Conservation (phyloP, 2,113 vertebrate species). For the Ageneiosus marmoratus region DNA sequence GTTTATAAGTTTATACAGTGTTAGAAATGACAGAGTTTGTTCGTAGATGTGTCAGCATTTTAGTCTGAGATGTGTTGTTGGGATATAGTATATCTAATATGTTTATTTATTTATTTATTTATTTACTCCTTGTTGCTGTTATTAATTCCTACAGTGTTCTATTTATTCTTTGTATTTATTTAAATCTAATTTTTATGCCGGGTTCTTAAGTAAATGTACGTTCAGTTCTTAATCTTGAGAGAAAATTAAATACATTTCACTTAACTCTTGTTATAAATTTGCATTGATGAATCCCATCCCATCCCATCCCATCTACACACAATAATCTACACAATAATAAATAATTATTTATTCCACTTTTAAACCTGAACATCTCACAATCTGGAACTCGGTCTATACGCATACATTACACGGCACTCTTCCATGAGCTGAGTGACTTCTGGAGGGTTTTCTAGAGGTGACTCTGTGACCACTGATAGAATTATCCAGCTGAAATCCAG, state of each 20-base stretch:
- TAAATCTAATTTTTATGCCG: background rate
- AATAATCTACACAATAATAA: too few species aligned
- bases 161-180: background rate
- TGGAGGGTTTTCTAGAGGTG: background rate
- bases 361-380: background rate
- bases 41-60: background rate
- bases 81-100: background rate
- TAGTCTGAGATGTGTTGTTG: background rate
- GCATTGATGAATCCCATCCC: conserved; percentile 8
- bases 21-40: background rate
- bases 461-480: background rate
- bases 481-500: conserved; percentile 1
- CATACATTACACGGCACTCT: background rate
- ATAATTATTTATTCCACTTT: conserved; percentile 12
- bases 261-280: background rate
- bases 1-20: background rate
- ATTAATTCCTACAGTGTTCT: background rate
- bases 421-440: background rate
- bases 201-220: background rate
- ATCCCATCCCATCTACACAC: too few species aligned
- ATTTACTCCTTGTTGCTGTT: background rate
- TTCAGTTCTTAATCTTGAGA: background rate
- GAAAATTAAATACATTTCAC: conserved; percentile 20
- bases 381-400: background rate
- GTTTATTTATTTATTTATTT: background rate